Conservation (phyloP, 2,797 vertebrate species). For the Apodemus agrarius region DNA sequence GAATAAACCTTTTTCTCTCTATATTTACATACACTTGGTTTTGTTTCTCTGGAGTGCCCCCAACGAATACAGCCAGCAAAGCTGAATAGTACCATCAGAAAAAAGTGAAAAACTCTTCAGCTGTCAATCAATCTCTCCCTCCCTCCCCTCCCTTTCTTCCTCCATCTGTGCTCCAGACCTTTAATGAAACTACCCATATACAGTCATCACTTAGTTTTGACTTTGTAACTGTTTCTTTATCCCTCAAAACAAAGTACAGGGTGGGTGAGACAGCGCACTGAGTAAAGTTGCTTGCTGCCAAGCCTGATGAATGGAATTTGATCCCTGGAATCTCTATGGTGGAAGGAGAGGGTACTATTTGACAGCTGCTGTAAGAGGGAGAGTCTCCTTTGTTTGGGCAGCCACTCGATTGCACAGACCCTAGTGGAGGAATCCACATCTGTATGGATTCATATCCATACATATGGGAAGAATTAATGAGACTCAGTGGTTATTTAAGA, state of each 20-base stretch:
- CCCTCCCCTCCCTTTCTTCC: background rate
- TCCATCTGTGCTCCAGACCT: background rate
- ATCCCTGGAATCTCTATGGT: background rate
- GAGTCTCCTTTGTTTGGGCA: background rate
- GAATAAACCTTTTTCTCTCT: background rate
- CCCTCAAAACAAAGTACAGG: background rate
- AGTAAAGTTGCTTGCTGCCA: background rate
- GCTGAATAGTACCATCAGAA: background rate
- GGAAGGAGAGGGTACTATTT: background rate
- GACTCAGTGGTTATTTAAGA: background rate
- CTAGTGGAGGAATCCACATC: background rate
- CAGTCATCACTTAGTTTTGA: constrained; percentile 6
- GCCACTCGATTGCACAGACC: background rate
- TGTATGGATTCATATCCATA: background rate
- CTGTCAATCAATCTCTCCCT: background rate
- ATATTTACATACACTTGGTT: background rate
- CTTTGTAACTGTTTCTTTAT: constrained; percentile 9
- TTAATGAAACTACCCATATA: background rate
- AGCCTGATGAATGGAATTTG: background rate
- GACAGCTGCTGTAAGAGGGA: background rate
- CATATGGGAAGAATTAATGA: background rate
- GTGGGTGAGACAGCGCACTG: background rate
- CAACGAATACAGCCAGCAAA: background rate
- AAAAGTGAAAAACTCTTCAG: constrained; percentile 14
- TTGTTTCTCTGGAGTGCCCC: constrained; percentile 1